Evolutionary conservation across 1,140 invertebrate species (phyloP).

Genomic region (Drosophila grimshawi): DNA sequence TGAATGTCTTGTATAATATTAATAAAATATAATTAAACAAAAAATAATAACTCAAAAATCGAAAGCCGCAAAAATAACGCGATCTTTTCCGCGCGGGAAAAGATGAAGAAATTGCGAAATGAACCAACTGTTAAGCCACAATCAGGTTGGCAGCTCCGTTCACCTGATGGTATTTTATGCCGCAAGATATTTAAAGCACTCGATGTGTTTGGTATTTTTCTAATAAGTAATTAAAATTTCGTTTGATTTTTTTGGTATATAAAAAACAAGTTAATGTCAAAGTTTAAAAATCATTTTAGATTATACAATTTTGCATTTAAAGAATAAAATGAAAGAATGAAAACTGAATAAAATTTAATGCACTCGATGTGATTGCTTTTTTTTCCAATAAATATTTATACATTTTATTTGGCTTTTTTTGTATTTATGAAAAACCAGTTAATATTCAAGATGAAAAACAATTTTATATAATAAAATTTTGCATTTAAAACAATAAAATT

Average conservation of each 20-base stretch:
- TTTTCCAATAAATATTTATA: no score
- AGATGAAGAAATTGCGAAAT: conserved; percentile 4
- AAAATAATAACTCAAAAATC: conserved; percentile 21
- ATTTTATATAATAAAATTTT: no score
- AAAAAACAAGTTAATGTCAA: background rate
- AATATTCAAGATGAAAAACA: no score
- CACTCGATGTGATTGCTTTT: no score
- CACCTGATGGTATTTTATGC: background rate
- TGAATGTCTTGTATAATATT: conserved; percentile 1
- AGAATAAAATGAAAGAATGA: no score
- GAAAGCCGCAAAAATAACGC: conserved; percentile 55
- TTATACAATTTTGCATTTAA: no score
- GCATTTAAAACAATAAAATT: no score
- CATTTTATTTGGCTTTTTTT: no score
- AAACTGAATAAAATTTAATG: no score
- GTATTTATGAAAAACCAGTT: no score
- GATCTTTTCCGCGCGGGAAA: conserved; percentile 53
- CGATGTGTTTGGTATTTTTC: background rate
- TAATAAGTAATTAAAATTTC: background rate
- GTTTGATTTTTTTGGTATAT: background rate
- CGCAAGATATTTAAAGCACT: background rate
- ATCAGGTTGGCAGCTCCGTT: conserved; percentile 20
- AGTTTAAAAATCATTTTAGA: no score
- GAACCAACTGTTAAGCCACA: conserved; percentile 20
- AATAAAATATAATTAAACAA: background rate